A percentile compares a stretch with the other conserved stretches of the same genome.
Evolutionary conservation across 2,888 invertebrate genomes (phyloP).

Genomic region (Hetaerina titia): DNA sequence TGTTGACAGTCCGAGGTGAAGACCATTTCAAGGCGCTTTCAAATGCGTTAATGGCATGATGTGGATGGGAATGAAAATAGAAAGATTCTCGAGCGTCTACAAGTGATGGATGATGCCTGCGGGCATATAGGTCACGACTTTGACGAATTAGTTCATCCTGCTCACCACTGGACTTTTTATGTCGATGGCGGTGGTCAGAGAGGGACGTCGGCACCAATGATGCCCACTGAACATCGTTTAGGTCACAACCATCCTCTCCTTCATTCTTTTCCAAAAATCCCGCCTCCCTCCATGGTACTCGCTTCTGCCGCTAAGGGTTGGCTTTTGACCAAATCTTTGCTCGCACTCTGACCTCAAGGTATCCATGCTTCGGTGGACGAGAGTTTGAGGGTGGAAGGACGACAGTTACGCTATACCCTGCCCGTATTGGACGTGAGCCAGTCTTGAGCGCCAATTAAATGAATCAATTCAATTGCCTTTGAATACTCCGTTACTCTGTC

Average conservation of each 20-base stretch:
- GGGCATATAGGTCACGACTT: not conserved
- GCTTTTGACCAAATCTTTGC: not conserved
- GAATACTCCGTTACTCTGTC: no score
- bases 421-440: no score
- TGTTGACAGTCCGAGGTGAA: not conserved
- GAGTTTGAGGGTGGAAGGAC: not conserved
- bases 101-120: conserved; percentile 32
- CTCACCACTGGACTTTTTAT: not conserved
- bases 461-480: no score
- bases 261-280: not conserved
- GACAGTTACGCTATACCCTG: no score
- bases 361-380: not conserved
- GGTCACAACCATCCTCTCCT: not conserved
- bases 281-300: not conserved
- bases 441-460: no score
- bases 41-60: conserved; percentile 1
- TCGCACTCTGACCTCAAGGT: not conserved
- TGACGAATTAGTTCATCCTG: conserved; percentile 39
- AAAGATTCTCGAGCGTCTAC: not conserved
- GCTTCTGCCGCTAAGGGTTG: not conserved
- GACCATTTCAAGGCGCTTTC: not conserved
- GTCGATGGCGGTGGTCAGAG: not conserved
- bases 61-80: conserved; percentile 4
- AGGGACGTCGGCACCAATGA: conserved; percentile 19
- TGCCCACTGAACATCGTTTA: conserved; percentile 11